Evolutionary conservation across 2,797 vertebrate species (phyloP), one percentile per base, ranked within the genome.

Genomic region (Acanthurus lineatus): DNA sequence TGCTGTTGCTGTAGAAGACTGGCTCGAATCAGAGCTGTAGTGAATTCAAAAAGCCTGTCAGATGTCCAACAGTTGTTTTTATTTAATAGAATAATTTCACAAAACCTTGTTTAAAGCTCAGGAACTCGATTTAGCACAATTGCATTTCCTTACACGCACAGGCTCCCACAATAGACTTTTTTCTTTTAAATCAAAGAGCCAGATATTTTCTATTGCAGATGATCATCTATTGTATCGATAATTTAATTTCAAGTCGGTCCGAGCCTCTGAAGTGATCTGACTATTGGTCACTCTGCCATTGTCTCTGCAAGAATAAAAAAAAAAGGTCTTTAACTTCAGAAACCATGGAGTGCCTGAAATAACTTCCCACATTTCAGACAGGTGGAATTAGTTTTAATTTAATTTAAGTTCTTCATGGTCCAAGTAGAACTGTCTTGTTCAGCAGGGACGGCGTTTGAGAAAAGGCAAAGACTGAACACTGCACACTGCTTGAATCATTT

Each of bases 401-500:
- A 40, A 65, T 74, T 56, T 58, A 54, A 81, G 28, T 63, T 62
- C 48, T 67, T 64, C 14, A 1, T 44, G 7, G 45, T 84, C 40
- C 5, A 68, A 45, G 19, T 0, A 0, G 60, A 22, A 59, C 20
- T 48, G 56, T 77, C 38, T 52, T 47, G 16, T 52, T 77, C 56
- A 78, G 56, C 52, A 25, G 52, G 0, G 53, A 72, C 73, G 59
- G 52, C 47, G 51, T 82, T 40, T 48, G 59, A 69, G 69, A 65
- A 77, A 5, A 73, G 32, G 69, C 1, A 1, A 48, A 62, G 38
- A 63, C 15, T 0, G 8, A 72, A 42, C 15, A 22, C 9, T 51
- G 25, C 38, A 51, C 66, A 47, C 54, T 42, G 12, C 64, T 63
- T 49, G 44, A 74, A 54, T 83, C 20, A 44, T 81, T 82, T n/a